A percentile compares a stretch with the other conserved stretches of the same genome.
Conservation (phyloP, 2,888 invertebrate species). For the Drosophila nr. perissopoda region DNA sequence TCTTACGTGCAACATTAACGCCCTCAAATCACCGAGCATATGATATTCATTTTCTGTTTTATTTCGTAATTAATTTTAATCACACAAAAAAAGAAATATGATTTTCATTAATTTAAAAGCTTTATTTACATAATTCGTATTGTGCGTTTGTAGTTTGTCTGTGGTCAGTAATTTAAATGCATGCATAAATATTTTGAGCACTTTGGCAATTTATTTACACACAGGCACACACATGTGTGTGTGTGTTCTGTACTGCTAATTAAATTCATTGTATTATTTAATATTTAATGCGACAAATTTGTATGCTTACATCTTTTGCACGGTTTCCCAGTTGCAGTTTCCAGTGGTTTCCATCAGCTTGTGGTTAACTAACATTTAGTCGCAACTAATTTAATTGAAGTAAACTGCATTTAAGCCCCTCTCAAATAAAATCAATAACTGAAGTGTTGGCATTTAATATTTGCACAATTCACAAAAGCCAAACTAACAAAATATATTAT, state of each 20-base stretch:
- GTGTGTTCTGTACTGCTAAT: slow-evolving; percentile 44
- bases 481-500: slow-evolving; percentile 11
- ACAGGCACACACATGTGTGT: neutral
- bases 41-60: neutral
- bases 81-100: neutral
- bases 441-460: slow-evolving; percentile 9
- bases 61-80: slow-evolving; percentile 1
- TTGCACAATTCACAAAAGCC: neutral
- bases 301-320: slow-evolving; percentile 34
- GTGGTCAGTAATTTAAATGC: slow-evolving; percentile 29
- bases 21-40: neutral
- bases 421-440: neutral
- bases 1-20: neutral
- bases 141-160: slow-evolving; percentile 13
- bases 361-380: slow-evolving; percentile 41
- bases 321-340: slow-evolving; percentile 13
- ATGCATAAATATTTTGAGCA: slow-evolving; percentile 30
- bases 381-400: slow-evolving; percentile 51
- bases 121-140: neutral
- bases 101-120: slow-evolving; percentile 2
- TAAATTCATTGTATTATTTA: slow-evolving; percentile 59
- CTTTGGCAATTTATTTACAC: slow-evolving; percentile 18
- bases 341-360: slow-evolving; percentile 44
- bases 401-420: neutral
- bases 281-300: slow-evolving; percentile 57